Percentiles rank a stretch among this genome's conserved stretches.
These are phyloP conservation scores for Flabesymbios commensalis DNA, from an alignment of 2,888 invertebrate genomes.

Conservation along the genomic window DNA sequence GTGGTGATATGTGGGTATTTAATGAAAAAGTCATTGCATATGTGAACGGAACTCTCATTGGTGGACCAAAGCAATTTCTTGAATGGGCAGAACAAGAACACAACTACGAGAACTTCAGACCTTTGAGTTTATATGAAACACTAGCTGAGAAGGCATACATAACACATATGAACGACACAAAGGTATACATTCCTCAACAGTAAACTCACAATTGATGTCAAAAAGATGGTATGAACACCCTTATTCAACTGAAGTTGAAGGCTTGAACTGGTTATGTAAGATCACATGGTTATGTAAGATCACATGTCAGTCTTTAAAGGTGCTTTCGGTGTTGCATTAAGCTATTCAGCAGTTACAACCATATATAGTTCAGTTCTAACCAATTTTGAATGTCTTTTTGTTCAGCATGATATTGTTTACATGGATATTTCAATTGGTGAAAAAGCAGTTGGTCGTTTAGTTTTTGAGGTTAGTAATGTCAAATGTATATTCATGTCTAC, in stretches of 20 bases:
- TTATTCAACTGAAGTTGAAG: too few species aligned
- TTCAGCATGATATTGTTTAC: slow-evolving; percentile 42
- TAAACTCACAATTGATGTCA: too few species aligned
- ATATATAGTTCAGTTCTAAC: too few species aligned
- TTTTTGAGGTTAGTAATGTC: slow-evolving; percentile 50
- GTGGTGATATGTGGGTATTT: slow-evolving; percentile 59
- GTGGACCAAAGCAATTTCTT: slow-evolving; percentile 55
- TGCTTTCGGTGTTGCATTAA: too few species aligned
- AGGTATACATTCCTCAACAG: slow-evolving; percentile 38
- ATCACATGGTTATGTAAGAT: too few species aligned
- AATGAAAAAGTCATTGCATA: slow-evolving; percentile 54
- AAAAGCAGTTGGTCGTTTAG: slow-evolving; percentile 49
- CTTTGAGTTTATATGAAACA: slow-evolving; percentile 49
- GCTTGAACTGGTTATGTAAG: too few species aligned
- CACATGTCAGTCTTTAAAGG: too few species aligned
- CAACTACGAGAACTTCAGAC: slow-evolving; percentile 57
- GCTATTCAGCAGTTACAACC: too few species aligned
- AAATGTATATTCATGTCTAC: not conserved
- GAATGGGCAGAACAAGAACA: slow-evolving; percentile 55
- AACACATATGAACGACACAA: slow-evolving; percentile 47
- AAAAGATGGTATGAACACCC: too few species aligned
- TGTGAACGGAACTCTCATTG: slow-evolving; percentile 51
- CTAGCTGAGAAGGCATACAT: slow-evolving; percentile 58
- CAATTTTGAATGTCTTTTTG: too few species aligned
- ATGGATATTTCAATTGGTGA: slow-evolving; percentile 53